A percentile compares a stretch with the other conserved stretches of the same genome.
These are phyloP conservation scores for Thamnophis sirtalis DNA, from an alignment of 2,113 vertebrate species.

Conservation along the genomic window DNA sequence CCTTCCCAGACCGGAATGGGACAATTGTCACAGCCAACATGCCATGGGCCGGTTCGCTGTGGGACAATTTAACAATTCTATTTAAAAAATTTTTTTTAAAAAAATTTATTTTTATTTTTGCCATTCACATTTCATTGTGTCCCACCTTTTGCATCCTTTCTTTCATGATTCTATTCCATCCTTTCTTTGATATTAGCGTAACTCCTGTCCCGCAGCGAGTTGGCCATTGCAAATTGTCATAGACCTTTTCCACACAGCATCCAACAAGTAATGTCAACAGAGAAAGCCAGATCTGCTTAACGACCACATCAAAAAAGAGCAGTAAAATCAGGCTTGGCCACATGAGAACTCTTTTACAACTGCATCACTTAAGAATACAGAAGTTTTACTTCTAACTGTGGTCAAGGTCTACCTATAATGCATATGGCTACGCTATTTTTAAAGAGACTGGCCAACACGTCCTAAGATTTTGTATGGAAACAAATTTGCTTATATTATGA, in stretches of 20 bases:
- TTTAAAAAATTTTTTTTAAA: not conserved
- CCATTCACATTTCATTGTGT: not conserved
- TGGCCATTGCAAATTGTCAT: not conserved
- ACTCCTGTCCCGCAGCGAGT: not conserved
- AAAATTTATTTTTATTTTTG: not conserved
- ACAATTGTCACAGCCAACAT: not conserved
- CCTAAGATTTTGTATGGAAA: not conserved
- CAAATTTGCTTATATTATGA: not conserved
- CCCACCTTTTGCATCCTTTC: not conserved
- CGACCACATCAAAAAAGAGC: not conserved
- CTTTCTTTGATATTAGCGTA: not conserved
- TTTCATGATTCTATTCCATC: not conserved
- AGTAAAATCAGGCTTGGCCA: not conserved
- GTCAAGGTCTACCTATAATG: not conserved
- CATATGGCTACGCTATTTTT: not conserved
- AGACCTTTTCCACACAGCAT: not conserved
- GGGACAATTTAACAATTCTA: not conserved
- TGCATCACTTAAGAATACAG: not conserved
- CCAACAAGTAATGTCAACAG: not conserved
- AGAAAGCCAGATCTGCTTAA: not conserved
- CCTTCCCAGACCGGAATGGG: not conserved
- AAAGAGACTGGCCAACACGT: not conserved
- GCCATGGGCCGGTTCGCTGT: not conserved
- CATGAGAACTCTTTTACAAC: not conserved
- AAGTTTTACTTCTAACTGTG: not conserved